Evolutionary conservation across 2,888 invertebrate genomes (phyloP).

Genomic region (Unio delphinus): DNA sequence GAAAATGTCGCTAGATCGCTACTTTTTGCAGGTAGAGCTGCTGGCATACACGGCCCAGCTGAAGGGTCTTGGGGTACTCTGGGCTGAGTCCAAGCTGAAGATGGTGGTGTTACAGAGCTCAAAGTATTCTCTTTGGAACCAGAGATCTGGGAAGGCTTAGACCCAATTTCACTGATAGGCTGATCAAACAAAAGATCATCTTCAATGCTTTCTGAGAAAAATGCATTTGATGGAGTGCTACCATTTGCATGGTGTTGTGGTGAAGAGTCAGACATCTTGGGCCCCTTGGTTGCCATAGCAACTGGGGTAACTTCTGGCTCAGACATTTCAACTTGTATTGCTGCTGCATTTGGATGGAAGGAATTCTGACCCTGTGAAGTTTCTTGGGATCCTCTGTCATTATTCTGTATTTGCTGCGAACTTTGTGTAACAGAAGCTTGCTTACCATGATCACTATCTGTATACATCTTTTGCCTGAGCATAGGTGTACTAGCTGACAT

Average conservation of each 20-base stretch:
- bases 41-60: slow-evolving; percentile 42
- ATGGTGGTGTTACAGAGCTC: slow-evolving; percentile 8
- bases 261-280: slow-evolving; percentile 18
- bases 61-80: slow-evolving; percentile 44
- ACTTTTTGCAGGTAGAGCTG: slow-evolving; percentile 52
- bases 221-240: not conserved
- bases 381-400: no score
- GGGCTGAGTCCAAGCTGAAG: slow-evolving; percentile 26
- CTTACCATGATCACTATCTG: slow-evolving; percentile 8
- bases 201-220: slow-evolving; percentile 50
- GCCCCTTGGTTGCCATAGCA: slow-evolving; percentile 6
- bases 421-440: slow-evolving; percentile 3
- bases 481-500: slow-evolving; percentile 37
- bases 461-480: slow-evolving; percentile 39
- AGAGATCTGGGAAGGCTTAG: slow-evolving; percentile 5
- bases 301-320: not conserved
- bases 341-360: no score
- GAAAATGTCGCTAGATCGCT: slow-evolving; percentile 58
- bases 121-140: slow-evolving; percentile 29
- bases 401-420: no score
- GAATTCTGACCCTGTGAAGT: no score
- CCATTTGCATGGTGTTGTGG: slow-evolving; percentile 17
- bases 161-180: slow-evolving; percentile 1
- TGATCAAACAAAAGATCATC: slow-evolving; percentile 55
- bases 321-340: not conserved